A percentile compares a stretch with the other conserved stretches of the same genome.
Evolutionary conservation across 2,797 vertebrate species (phyloP).

Genomic region (Pantherophis alleghaniensis): DNA sequence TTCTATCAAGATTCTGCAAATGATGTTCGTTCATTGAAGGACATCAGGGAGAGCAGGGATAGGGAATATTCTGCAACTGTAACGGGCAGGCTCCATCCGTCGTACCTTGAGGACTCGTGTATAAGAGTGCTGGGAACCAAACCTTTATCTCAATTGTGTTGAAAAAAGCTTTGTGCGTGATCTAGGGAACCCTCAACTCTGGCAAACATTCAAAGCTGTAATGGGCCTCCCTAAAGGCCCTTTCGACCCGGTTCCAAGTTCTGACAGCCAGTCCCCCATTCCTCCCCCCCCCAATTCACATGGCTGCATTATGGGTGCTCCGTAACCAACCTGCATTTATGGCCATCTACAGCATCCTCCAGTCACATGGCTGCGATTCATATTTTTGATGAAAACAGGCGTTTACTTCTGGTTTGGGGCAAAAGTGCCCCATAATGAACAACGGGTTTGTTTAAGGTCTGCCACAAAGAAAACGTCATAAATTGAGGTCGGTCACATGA

Average conservation of each 20-base stretch:
- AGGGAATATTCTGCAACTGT: accelerated
- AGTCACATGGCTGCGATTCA: not conserved
- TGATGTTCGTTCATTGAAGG: not conserved
- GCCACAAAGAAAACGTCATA: not conserved
- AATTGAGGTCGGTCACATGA: not conserved
- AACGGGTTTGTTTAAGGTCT: not conserved
- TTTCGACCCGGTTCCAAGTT: not conserved
- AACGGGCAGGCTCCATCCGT: no score
- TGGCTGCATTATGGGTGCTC: not conserved
- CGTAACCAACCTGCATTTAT: not conserved
- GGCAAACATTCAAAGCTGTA: not conserved
- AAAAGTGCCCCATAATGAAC: not conserved
- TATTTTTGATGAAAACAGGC: not conserved
- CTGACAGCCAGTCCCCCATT: not conserved
- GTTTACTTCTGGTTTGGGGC: not conserved
- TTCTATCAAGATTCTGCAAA: not conserved
- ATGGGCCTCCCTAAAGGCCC: not conserved
- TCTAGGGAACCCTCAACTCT: not conserved
- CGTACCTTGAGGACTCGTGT: not conserved
- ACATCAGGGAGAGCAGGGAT: not conserved
- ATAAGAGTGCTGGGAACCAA: not conserved
- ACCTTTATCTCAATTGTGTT: not conserved
- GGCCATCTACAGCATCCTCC: not conserved
- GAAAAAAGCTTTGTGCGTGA: not conserved
- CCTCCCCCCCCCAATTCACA: accelerated